Base-by-base conservation (phyloP, 2,888 invertebrate species). In the Tricholauxania praeusta region DNA sequence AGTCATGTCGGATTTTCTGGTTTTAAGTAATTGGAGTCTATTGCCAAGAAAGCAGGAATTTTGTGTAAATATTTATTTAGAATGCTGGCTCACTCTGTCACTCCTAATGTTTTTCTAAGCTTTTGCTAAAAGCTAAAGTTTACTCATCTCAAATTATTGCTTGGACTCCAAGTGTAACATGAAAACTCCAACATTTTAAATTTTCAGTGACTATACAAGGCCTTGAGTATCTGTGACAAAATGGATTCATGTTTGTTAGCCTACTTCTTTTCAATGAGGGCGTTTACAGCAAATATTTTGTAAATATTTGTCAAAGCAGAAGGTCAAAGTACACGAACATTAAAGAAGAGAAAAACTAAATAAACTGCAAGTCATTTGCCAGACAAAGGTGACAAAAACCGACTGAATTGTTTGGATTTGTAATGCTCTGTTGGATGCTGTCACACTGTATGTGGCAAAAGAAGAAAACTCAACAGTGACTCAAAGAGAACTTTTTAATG, bases 201-300 rank as follows among this genome's bases (percentile, higher is more conserved):
- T n/a, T 17, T 62, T 15, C n/a, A 10, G 62, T 28, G 28, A 28
- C 28, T 28, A n/a, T n/a, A 28, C 39, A 47, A 8, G 39, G 39
- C n/a, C 19, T 55, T 62, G n/a, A 62, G 12, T 62, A 62, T 62
- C 62, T 48, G 62, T 48, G n/a, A 12, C 59, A 52, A 19, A 55
- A 8, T 19, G 5, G 4, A 2, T 28, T 28, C 4, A 28, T 28
- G 28, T 28, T 28, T 28, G 4, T 28, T 28, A 4, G 2, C 28
- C 28, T 28, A 28, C 28, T 28, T 28, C n/a, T n/a, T 28, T 28
- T 28, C 4, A 4, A 3, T 28, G 62, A 51, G 22, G 52, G 65
- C 65, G 53, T 52, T 64, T 66, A 22, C 65, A 28, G 65, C 32
- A 52, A 66, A 55, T 67, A 55, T 67, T 67, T 67, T 28, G 53